Evolutionary conservation across 30 jellyfish, hydroid and myxozoan species (phyloP).

Genomic region (Chironex yamaguchii): DNA sequence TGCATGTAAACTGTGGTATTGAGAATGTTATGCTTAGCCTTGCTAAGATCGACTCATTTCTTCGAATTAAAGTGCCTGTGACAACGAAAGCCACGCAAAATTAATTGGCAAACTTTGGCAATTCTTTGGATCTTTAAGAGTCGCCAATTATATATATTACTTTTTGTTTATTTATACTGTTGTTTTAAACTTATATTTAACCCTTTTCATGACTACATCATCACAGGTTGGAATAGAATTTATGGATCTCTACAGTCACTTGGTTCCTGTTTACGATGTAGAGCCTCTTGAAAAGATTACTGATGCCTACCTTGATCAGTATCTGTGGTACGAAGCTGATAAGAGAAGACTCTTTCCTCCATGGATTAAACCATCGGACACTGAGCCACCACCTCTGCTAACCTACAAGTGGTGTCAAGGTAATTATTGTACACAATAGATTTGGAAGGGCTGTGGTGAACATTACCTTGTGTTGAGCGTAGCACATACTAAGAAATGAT

Average conservation of each 20-base stretch:
- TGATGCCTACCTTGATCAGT: slow-evolving; percentile 99
- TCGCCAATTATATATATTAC: too few species aligned
- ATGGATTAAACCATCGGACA: slow-evolving; percentile 99
- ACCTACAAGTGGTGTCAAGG: slow-evolving; percentile 99
- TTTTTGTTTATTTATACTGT: too few species aligned
- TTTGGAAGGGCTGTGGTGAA: background rate
- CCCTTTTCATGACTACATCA: too few species aligned
- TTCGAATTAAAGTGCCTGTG: too few species aligned
- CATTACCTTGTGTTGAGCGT: background rate
- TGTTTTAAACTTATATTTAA: too few species aligned
- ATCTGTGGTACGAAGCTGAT: slow-evolving; percentile 99
- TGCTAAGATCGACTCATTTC: too few species aligned
- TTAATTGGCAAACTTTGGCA: too few species aligned
- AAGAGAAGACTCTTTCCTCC: slow-evolving; percentile 98
- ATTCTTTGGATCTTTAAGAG: too few species aligned
- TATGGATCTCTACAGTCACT: slow-evolving; percentile 99
- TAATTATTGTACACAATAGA: too few species aligned
- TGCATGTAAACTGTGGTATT: too few species aligned
- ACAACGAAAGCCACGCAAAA: too few species aligned
- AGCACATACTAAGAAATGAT: background rate
- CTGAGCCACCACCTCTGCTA: slow-evolving; percentile 99
- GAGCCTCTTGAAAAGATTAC: slow-evolving; percentile 99
- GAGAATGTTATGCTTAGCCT: too few species aligned
- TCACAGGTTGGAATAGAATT: slow-evolving; percentile 98
- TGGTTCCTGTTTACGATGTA: slow-evolving; percentile 98